Conservation (phyloP, 2,888 invertebrate species). For the Prosopocoilus inquinatus region DNA sequence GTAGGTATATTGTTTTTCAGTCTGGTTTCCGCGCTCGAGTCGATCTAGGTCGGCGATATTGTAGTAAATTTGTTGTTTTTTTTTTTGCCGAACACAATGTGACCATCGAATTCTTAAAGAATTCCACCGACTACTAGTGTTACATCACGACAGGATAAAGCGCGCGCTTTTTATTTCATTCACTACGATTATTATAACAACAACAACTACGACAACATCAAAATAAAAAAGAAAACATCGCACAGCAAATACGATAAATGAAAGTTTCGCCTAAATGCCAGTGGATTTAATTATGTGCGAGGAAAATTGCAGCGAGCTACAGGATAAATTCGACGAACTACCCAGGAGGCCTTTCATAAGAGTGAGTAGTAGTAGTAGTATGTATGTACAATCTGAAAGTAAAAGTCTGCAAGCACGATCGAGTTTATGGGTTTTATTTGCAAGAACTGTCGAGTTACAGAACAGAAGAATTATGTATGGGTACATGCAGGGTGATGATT, state of each 20-base stretch:
- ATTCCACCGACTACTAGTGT: not conserved
- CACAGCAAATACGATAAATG: not conserved
- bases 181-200: no score
- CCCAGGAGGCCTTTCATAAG: conserved; percentile 28
- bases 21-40: conserved; percentile 24
- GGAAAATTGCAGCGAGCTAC: conserved; percentile 15
- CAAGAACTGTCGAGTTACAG: no score
- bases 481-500: no score
- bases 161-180: not conserved
- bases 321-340: conserved; percentile 23
- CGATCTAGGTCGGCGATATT: conserved; percentile 22
- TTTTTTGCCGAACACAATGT: conserved; percentile 15
- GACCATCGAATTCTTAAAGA: not conserved
- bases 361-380: no score
- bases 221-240: no score
- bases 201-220: no score
- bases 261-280: not conserved
- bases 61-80: no score
- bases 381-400: no score
- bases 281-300: conserved; percentile 20
- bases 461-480: no score
- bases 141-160: not conserved
- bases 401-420: no score
- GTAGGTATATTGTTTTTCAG: conserved; percentile 26
- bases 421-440: no score